Conservation (phyloP, 1,140 invertebrate species). For the Heliconius eleuchia region DNA sequence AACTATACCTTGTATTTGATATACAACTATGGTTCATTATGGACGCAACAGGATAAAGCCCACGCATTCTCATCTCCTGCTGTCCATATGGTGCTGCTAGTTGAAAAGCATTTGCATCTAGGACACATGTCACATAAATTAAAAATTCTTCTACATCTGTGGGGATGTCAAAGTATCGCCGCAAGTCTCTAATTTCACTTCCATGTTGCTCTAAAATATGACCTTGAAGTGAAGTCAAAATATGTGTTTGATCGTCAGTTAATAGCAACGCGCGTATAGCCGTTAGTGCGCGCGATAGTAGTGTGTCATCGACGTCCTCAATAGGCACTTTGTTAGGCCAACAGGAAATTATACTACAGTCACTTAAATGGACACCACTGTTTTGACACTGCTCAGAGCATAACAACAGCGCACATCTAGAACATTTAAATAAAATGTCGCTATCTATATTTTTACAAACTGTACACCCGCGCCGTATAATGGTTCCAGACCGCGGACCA, state of each 20-base stretch:
- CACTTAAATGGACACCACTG: slow-evolving; percentile 78
- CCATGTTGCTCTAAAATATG: slow-evolving; percentile 81
- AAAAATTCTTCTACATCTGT: slow-evolving; percentile 84
- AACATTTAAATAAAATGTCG: slow-evolving; percentile 78
- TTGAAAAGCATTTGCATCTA: slow-evolving; percentile 90
- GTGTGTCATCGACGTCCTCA: slow-evolving; percentile 75
- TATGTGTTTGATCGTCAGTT: slow-evolving; percentile 76
- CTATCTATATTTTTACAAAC: slow-evolving; percentile 80
- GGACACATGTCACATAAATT: slow-evolving; percentile 82
- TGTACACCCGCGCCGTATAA: slow-evolving; percentile 79
- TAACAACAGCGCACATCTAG: slow-evolving; percentile 82
- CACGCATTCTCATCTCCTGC: slow-evolving; percentile 83
- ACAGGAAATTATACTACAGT: slow-evolving; percentile 82
- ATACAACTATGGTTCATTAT: slow-evolving; percentile 89
- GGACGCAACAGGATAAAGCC: slow-evolving; percentile 87
- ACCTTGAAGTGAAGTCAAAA: slow-evolving; percentile 82
- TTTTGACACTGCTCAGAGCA: slow-evolving; percentile 83
- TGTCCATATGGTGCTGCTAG: slow-evolving; percentile 77
- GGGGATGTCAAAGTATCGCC: slow-evolving; percentile 81
- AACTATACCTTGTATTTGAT: slow-evolving; percentile 87
- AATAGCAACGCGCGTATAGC: slow-evolving; percentile 84
- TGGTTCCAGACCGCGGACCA: slow-evolving; percentile 82
- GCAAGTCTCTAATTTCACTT: slow-evolving; percentile 83
- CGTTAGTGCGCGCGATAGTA: slow-evolving; percentile 80
- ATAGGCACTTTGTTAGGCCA: slow-evolving; percentile 79